phyloP scores from a whole-genome alignment of 2,888 invertebrate genomes.

The Orthosia gracilis region DNA sequence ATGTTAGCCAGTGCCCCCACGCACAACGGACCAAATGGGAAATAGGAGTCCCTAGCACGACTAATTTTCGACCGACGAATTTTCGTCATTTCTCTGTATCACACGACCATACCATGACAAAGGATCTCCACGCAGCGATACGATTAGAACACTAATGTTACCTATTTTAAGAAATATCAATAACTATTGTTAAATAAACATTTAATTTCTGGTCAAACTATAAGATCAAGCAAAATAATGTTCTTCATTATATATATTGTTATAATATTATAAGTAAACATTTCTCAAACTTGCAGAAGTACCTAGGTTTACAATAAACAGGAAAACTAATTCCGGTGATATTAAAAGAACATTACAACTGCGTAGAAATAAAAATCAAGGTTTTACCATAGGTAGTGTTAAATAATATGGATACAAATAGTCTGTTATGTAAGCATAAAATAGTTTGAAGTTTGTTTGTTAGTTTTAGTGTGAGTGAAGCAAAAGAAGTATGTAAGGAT shows the following conservation, averaged over 20 bases:
- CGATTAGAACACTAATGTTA: no score
- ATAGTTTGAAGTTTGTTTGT: not conserved
- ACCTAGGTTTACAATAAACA: not conserved
- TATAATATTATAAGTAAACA: not conserved
- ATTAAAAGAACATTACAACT: not conserved
- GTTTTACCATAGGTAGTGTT: not conserved
- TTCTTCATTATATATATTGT: not conserved
- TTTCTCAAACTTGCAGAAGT: not conserved
- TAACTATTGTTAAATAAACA: not conserved
- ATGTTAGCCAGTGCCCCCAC: no score
- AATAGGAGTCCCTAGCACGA: no score
- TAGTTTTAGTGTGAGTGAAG: no score
- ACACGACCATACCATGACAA: no score
- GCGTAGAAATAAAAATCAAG: not conserved
- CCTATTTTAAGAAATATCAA: not conserved
- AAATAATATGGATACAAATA: not conserved
- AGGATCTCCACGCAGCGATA: no score
- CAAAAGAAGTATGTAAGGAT: no score
- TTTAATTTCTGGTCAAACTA: not conserved
- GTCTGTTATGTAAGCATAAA: not conserved
- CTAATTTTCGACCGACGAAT: no score
- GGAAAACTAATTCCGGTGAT: not conserved
- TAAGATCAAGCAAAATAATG: not conserved
- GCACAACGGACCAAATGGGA: no score
- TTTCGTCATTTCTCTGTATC: no score